phyloP scores from a whole-genome alignment of 2,888 invertebrate species.

The Eremobia ochroleuca region DNA sequence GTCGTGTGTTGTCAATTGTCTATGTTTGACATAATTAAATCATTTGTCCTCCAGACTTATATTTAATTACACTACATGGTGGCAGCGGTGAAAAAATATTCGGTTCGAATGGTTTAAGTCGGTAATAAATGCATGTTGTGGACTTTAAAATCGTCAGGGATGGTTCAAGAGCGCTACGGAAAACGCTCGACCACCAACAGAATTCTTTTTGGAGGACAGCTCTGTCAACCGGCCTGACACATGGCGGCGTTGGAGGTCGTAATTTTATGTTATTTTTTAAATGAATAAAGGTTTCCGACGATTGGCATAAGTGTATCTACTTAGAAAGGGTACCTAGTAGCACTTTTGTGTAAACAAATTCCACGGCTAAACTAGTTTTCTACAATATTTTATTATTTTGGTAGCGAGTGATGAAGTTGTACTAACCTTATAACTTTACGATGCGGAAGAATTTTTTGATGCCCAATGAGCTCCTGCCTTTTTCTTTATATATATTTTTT shows the following conservation, averaged over 20 bases:
- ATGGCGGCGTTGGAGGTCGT: neutral
- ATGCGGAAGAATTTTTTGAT: too few relatives aligned
- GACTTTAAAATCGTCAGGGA: neutral
- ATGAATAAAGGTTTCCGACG: neutral
- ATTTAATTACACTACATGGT: neutral
- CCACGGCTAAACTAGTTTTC: neutral
- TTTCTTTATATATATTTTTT: too few relatives aligned
- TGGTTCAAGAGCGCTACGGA: neutral
- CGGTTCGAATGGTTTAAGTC: neutral
- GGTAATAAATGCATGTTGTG: neutral
- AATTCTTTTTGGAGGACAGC: neutral
- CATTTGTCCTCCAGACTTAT: neutral
- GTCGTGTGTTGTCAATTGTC: neutral
- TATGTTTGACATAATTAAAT: neutral
- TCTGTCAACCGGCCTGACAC: neutral
- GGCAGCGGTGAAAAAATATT: neutral
- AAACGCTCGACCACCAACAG: neutral
- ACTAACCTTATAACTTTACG: too few relatives aligned
- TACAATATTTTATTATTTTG: too few relatives aligned
- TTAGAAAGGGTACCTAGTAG: neutral
- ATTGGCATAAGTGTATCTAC: neutral
- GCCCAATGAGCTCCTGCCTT: too few relatives aligned
- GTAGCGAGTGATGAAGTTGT: too few relatives aligned
- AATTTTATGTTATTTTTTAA: neutral
- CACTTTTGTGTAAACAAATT: neutral